Base-by-base conservation (phyloP, 1,140 invertebrate genomes). In the Melipona quadrifasciata region DNA sequence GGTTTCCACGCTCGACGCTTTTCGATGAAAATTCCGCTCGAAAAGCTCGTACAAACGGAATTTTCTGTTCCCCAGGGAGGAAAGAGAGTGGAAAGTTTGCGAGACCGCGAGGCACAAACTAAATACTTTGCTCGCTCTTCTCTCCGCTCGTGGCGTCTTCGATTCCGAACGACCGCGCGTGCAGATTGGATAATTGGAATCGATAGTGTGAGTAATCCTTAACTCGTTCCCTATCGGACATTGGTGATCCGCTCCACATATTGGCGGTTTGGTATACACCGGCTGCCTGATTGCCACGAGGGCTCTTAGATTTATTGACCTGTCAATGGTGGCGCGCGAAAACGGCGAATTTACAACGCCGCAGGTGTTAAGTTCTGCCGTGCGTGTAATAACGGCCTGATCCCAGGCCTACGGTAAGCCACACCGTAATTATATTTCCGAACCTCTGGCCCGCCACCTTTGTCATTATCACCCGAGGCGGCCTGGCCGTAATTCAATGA, bases 341-440 rank as follows among this genome's bases (percentile, higher is more conserved):
- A 92, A 92, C 86, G 87, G 89, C 89, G 89, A 93, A 92, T 91
- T 90, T 91, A 91, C 92, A 91, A 92, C 92, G 90, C 91, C 90
- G 91, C 93, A 93, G 93, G 93, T 93, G 93, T 93, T 91, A 93
- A 93, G 91, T 92, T 92, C 86, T 73, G 83, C 88, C 85, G 87
- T 87, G 91, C 88, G 88, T 86, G 86, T 91, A 91, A 91, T 91
- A 90, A 91, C 87, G 86, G 87, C 84, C 88, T 87, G 84, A 88
- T 86, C 78, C 81, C 88, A 21, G 86, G 85, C 78, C 88, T 84
- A 91, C 89, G 90, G 86, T 91, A 92, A 91, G 86, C 91, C 90
- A 91, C 90, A 90, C 91, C 90, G 89, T 92, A 91, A 92, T 92
- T 92, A 92, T 91, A 91, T 92, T 91, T 91, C 87, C 82, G 82